Base-by-base conservation (phyloP, 2,888 invertebrate species). In the Dermolepida albohirtum region DNA sequence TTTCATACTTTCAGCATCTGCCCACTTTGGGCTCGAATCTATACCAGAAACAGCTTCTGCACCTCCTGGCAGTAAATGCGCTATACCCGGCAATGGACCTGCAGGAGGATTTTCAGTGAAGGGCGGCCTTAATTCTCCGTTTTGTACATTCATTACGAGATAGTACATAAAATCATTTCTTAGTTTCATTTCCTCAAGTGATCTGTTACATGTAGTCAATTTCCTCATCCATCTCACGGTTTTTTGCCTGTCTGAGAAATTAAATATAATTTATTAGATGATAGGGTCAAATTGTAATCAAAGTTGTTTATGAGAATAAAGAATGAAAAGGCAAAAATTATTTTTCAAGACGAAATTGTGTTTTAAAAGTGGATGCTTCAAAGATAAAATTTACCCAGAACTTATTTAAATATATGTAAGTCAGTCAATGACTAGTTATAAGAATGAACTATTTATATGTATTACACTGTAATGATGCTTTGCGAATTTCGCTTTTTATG, bases 131-230 rank as follows among this genome's bases (percentile, higher is more conserved):
- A 87, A 75, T 70, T 82, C 82, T 1, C 85, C 85, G 52, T 80
- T 79, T 72, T 85, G 84, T 50, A 86, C 82, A 70, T 84, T 84
- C 40, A 84, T 76, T 0, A 86, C 84, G 68, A 87, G 78, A 74
- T 84, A 85, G 74, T 84, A 85, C 82, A 87, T 84, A 72, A 87
- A 85, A 74, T 87, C 86, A 75, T 87, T 87, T 43, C 87, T 78
- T 12, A 87, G 75, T 72, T 82, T 84, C 83, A 87, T 85, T 77
- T 87, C 87, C 50, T 85, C 82, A 2, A 86, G 74, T 0, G 84
- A 81, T 67, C 81, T 78, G 43, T 84, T 83, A 71, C 84, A 83
- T 0, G 79, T 79, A 43, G 85, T 81, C 66, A 87, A 72, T 77
- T 86, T 86, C 70, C 84, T 82, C 75, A 86, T 81, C 87, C 87